phyloP scores from a whole-genome alignment of 2,888 invertebrate species.

The Machimus atricapillus region DNA sequence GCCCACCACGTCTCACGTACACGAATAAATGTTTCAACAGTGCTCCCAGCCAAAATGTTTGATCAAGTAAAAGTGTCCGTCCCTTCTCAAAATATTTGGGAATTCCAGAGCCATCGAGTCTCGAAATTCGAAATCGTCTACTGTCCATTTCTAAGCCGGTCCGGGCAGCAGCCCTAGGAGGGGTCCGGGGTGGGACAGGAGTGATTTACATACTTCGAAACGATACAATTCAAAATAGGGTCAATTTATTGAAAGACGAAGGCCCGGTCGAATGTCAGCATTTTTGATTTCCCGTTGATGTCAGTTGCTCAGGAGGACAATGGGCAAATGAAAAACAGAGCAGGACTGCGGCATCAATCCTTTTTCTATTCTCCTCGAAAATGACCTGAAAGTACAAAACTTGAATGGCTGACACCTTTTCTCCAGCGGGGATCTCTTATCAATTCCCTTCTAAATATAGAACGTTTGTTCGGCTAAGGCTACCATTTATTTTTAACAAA shows the following conservation, averaged over 20 bases:
- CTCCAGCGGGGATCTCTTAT: neutral
- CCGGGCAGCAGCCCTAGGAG: neutral
- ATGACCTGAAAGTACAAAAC: neutral
- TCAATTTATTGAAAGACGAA: slow-evolving; percentile 1
- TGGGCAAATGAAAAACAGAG: neutral
- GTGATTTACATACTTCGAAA: neutral
- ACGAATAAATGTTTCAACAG: neutral
- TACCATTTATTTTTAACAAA: neutral
- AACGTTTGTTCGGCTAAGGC: neutral
- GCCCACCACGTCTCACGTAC: neutral
- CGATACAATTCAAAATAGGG: slow-evolving; percentile 12
- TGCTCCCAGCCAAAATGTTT: neutral
- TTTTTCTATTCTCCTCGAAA: neutral
- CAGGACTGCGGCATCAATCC: neutral
- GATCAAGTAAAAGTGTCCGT: slow-evolving; percentile 23
- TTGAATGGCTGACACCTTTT: neutral
- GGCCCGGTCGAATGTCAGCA: neutral
- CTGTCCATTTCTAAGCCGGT: neutral
- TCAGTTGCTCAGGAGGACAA: neutral
- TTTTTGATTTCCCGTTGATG: slow-evolving; percentile 19
- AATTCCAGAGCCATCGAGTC: neutral
- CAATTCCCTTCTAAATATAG: neutral
- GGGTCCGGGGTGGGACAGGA: neutral
- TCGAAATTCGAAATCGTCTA: slow-evolving; percentile 3
- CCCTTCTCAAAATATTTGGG: slow-evolving; percentile 12